These are phyloP conservation scores for Elmis aenea DNA, from an alignment of 2,888 invertebrate genomes.

Conservation along the genomic window DNA sequence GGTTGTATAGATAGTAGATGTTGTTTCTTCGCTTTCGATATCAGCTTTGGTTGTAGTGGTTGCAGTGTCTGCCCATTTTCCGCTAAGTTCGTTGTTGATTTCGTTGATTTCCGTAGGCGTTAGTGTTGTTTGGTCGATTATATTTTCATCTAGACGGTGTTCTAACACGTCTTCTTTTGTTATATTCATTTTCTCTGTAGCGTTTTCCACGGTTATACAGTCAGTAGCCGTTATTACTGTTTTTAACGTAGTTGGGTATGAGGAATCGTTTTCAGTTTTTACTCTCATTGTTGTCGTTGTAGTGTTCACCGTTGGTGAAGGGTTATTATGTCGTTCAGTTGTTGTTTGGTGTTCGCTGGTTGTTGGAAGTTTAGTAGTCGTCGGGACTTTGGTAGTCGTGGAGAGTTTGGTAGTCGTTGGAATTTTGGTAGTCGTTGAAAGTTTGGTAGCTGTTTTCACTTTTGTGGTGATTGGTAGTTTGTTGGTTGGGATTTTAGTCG, in stretches of 20 bases:
- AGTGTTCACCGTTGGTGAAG: conserved; percentile 7
- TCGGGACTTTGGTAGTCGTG: too few relatives aligned
- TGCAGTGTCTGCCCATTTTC: conserved; percentile 1
- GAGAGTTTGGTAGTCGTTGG: too few relatives aligned
- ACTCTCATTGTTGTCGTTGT: conserved; percentile 19
- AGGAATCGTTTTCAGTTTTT: conserved; percentile 13
- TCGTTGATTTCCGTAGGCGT: conserved; percentile 4
- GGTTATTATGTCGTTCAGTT: too few relatives aligned
- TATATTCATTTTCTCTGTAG: conserved; percentile 3
- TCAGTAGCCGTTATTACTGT: conserved; percentile 39
- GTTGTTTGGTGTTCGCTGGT: conserved; percentile 13
- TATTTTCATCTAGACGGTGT: too few relatives aligned
- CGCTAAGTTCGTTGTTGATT: conserved; percentile 2
- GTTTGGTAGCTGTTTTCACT: too few relatives aligned
- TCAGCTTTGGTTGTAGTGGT: conserved; percentile 3
- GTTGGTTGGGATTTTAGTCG: too few relatives aligned
- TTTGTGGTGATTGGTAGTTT: too few relatives aligned
- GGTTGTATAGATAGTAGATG: conserved; percentile 6
- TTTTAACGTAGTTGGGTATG: conserved; percentile 30
- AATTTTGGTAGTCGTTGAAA: too few relatives aligned
- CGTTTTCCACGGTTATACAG: conserved; percentile 29
- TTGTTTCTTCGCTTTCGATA: conserved; percentile 1
- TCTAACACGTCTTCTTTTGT: too few relatives aligned
- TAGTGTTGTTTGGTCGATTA: too few relatives aligned
- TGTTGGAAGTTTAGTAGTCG: conserved; percentile 20